phyloP scores from a whole-genome alignment of 2,888 invertebrate genomes.

The Stenodera caucasica region DNA sequence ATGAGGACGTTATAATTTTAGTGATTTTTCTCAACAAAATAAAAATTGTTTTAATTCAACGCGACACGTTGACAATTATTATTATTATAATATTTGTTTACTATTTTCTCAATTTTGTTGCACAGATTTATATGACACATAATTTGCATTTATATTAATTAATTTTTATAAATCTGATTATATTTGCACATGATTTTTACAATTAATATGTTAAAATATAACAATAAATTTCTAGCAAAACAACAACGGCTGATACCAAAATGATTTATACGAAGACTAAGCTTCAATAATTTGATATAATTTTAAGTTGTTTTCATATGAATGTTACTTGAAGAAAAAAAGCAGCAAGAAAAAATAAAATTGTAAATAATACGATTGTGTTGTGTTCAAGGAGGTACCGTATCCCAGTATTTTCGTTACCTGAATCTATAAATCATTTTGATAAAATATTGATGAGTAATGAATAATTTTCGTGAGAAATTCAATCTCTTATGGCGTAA shows the following conservation, averaged over 20 bases:
- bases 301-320: slow-evolving; percentile 27
- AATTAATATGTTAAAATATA: slow-evolving; percentile 11
- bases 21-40: background rate
- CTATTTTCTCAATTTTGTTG: slow-evolving; percentile 7
- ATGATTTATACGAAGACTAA: slow-evolving; percentile 19
- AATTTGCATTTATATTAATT: slow-evolving; percentile 22
- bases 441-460: too few relatives aligned
- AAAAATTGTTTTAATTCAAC: background rate
- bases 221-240: too few relatives aligned
- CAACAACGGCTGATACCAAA: slow-evolving; percentile 27
- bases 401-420: too few relatives aligned
- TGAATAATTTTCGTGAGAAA: too few relatives aligned
- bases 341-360: background rate
- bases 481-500: too few relatives aligned
- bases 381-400: too few relatives aligned
- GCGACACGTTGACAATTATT: background rate
- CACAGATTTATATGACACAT: slow-evolving; percentile 6
- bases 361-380: background rate
- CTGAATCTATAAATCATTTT: too few relatives aligned
- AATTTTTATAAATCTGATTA: slow-evolving; percentile 17
- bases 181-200: slow-evolving; percentile 23
- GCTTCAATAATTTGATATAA: slow-evolving; percentile 21
- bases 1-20: background rate
- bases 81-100: background rate
- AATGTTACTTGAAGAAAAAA: slow-evolving; percentile 15